phyloP scores from a whole-genome alignment of 2,888 invertebrate genomes.

The Cyaniris semiargus region DNA sequence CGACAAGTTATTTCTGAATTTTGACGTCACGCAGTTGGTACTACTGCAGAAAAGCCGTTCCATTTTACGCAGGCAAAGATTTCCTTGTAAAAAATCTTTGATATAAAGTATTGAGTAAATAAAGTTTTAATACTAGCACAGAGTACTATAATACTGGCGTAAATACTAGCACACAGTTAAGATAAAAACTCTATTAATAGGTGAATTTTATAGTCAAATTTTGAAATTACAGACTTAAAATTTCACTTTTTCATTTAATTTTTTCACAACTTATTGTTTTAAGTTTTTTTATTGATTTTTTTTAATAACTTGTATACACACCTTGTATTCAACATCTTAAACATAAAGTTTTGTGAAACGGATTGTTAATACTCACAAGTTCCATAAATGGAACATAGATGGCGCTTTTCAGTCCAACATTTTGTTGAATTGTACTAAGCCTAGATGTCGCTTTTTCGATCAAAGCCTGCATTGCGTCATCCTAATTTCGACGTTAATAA shows the following conservation, averaged over 20 bases:
- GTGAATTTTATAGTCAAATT: not conserved
- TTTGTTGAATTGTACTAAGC: not conserved
- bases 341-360: not conserved
- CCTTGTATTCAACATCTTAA: too few species aligned
- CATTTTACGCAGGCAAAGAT: constrained; percentile 44
- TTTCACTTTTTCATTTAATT: not conserved
- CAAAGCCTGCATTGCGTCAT: not conserved
- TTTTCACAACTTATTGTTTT: not conserved
- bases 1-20: constrained; percentile 75
- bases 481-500: not conserved
- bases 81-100: not conserved
- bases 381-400: not conserved
- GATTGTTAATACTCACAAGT: not conserved
- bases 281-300: not conserved
- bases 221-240: not conserved
- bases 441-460: not conserved
- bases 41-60: constrained; percentile 50
- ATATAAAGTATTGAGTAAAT: too few species aligned
- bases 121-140: too few species aligned
- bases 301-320: too few species aligned
- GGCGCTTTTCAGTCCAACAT: not conserved
- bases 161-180: too few species aligned
- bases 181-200: not conserved
- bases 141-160: too few species aligned
- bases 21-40: constrained; percentile 60